Evolutionary conservation across 2,797 vertebrate species (phyloP).

Genomic region (Sebastes itinus): DNA sequence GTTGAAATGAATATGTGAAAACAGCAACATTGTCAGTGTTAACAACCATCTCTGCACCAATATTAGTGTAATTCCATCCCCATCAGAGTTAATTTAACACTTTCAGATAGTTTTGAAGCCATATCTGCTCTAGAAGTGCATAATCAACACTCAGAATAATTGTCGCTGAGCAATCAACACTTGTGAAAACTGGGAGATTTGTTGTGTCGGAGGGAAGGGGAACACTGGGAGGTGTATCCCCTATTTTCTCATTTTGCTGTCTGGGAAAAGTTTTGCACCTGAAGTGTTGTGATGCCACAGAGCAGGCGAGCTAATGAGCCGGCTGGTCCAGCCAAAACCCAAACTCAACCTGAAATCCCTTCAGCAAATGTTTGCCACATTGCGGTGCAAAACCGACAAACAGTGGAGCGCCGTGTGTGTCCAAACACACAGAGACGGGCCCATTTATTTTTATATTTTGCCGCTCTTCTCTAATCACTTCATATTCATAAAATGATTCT

Average conservation of each 20-base stretch:
- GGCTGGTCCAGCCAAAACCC: conserved; percentile 19
- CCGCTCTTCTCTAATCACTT: conserved; percentile 10
- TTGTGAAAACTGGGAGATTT: not conserved
- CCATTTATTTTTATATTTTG: not conserved
- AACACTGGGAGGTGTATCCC: conserved; percentile 6
- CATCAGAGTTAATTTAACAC: conserved; percentile 33
- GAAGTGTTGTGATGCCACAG: conserved; percentile 37
- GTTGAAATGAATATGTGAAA: not conserved
- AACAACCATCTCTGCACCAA: not conserved
- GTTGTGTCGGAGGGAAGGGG: not conserved
- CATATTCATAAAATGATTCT: not conserved
- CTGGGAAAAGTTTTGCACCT: conserved; percentile 38
- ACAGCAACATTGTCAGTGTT: not conserved
- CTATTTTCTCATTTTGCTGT: not conserved
- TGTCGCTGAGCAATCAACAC: conserved; percentile 37
- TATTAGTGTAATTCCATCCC: conserved; percentile 21
- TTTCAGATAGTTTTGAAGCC: conserved; percentile 22
- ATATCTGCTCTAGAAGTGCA: not conserved
- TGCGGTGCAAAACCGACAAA: conserved; percentile 33
- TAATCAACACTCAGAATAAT: conserved; percentile 45
- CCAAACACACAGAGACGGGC: not conserved
- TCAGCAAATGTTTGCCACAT: conserved; percentile 57
- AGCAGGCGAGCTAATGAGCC: conserved; percentile 50
- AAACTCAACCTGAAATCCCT: conserved; percentile 51
- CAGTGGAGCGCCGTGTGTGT: not conserved